phyloP scores from a whole-genome alignment of 2,113 vertebrate genomes.

The Leuciscus idus region DNA sequence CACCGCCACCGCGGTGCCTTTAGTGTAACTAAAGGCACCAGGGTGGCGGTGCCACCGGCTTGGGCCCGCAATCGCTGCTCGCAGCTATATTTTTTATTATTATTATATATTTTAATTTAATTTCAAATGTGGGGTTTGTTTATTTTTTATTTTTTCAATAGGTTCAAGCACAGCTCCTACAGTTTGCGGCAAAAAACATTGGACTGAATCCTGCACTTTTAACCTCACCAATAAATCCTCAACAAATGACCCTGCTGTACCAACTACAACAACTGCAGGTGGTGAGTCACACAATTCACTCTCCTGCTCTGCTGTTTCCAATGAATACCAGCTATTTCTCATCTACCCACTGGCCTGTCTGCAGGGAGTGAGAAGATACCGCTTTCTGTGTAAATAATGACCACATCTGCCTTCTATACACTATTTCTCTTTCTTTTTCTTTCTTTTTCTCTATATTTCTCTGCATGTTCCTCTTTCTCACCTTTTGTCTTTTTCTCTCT shows the following conservation, averaged over 20 bases:
- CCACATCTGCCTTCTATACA: neutral
- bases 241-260: slow-evolving; percentile 99
- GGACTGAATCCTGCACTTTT: slow-evolving; percentile 99
- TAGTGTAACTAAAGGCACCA: too few relatives aligned
- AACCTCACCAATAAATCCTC: slow-evolving; percentile 99
- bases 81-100: too few relatives aligned
- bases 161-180: slow-evolving; percentile 99
- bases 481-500: neutral
- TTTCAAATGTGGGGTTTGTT: neutral
- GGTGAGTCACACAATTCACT: slow-evolving; percentile 78
- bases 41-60: too few relatives aligned
- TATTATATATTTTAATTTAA: neutral
- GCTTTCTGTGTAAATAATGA: neutral
- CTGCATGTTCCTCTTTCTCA: neutral
- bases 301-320: neutral
- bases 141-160: slow-evolving; percentile 57
- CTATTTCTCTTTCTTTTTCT: neutral
- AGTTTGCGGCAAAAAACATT: slow-evolving; percentile 99
- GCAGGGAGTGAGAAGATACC: neutral
- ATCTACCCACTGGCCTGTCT: neutral
- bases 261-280: slow-evolving; percentile 99
- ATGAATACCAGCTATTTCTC: neutral
- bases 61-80: too few relatives aligned
- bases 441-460: neutral
- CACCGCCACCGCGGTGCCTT: too few relatives aligned